Evolutionary conservation across 1,140 invertebrate species (phyloP), one percentile per base, ranked within the genome.

Genomic region (Gerris buenoi): DNA sequence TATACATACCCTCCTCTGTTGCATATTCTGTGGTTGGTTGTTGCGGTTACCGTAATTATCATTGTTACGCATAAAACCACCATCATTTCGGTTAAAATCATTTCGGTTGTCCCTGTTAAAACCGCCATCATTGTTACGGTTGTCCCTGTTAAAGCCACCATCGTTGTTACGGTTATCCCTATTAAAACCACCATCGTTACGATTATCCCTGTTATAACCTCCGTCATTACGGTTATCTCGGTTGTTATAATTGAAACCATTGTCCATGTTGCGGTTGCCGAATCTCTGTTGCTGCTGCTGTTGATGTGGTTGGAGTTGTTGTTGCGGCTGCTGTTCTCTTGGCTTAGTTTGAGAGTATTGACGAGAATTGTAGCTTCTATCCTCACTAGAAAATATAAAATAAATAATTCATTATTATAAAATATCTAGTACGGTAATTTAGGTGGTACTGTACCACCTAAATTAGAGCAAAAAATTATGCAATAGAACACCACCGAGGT

Each of bases 251-350:
- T 18, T 46, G 33, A 46, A 46, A 18, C 33, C 33, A 46, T 46
- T 46, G 18, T 46, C 33, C 33, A 46, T 46, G 33, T 46, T 46
- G 18, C 33, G 33, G 33, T 46, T 46, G 18, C 33, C 33, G 18
- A 46, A 46, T 46, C 75, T 68, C 75, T 79, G n/a, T 27, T 68
- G 60, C 2, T 68, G 59, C 25, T 69, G 67, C 66, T 67, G 66
- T 18, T 67, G 25, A 28, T 63, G 66, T 57, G 68, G 46, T 28
- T 68, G 69, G 14, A 67, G 61, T 59, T 71, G 67, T 22, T 29
- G 60, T 1, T 68, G 59, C 25, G 68, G 67, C 66, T 67, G 66
- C 22, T 67, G 25, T 14, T 66, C 46, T 10, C 22, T 59, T 27
- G 23, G 46, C 14, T 64, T 23, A 22, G 58, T 46, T 61, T 46